Conservation (phyloP, 2,888 invertebrate species). For the Eutolmus rufibarbis region DNA sequence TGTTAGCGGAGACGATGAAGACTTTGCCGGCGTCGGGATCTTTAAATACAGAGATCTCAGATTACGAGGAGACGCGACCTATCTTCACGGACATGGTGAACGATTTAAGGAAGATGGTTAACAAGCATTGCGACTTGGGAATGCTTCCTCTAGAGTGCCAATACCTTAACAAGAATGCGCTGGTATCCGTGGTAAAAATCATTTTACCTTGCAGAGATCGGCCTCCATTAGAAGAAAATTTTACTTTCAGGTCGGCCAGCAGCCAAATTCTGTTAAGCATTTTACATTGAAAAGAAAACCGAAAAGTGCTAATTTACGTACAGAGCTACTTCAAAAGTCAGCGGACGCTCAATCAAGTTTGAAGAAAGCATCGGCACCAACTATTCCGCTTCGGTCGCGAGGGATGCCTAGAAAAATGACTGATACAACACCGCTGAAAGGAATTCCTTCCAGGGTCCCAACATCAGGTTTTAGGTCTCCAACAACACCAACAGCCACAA, state of each 20-base stretch:
- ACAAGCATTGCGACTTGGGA: conserved; percentile 83
- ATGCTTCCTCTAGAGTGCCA: conserved; percentile 95
- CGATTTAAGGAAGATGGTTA: conserved; percentile 81
- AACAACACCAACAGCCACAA: conserved; percentile 60
- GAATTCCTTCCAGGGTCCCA: conserved; percentile 84
- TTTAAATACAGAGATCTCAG: conserved; percentile 86
- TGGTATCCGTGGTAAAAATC: conserved; percentile 77
- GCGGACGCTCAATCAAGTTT: conserved; percentile 87
- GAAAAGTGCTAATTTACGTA: conserved; percentile 89
- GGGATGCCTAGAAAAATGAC: conserved; percentile 97
- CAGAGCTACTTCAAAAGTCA: conserved; percentile 90
- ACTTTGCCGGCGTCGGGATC: conserved; percentile 90
- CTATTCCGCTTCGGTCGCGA: conserved; percentile 84
- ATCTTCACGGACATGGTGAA: conserved; percentile 90
- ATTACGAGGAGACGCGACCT: conserved; percentile 86
- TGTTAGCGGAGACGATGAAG: conserved; percentile 94
- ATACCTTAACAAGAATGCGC: conserved; percentile 92
- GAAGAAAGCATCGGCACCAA: conserved; percentile 87
- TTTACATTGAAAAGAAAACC: conserved; percentile 93
- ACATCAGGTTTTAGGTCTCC: conserved; percentile 70
- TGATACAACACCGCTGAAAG: conserved; percentile 91
- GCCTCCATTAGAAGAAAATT: neutral
- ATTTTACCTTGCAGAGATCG: neutral
- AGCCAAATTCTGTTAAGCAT: conserved; percentile 86
- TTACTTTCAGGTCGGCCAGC: conserved; percentile 72